phyloP scores from a whole-genome alignment of 2,888 invertebrate genomes.

The Hemistola chrysoprasaria region DNA sequence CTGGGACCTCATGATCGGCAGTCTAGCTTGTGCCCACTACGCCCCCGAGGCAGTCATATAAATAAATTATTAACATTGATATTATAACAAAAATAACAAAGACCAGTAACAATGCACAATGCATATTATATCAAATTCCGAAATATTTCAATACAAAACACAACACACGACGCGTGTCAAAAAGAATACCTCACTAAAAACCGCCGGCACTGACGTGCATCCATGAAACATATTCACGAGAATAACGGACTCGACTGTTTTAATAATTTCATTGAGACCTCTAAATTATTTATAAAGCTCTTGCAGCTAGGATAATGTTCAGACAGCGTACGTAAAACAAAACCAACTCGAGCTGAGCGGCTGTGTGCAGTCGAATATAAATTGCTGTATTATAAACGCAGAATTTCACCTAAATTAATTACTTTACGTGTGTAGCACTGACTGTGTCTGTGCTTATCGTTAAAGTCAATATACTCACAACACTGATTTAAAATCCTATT shows the following conservation, averaged over 20 bases:
- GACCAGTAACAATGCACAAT: no score
- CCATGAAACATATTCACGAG: conserved; percentile 22
- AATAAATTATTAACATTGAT: no score
- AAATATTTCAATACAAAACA: background rate
- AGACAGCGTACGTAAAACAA: conserved; percentile 39
- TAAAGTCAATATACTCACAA: no score
- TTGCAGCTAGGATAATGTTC: conserved; percentile 33
- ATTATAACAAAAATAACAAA: no score
- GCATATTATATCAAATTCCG: no score
- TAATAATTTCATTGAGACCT: conserved; percentile 42
- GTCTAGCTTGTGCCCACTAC: no score
- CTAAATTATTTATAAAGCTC: conserved; percentile 43
- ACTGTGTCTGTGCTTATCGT: no score
- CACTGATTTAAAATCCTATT: no score
- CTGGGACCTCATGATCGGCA: no score
- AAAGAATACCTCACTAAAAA: conserved; percentile 11
- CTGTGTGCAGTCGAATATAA: conserved; percentile 52
- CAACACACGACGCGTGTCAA: background rate
- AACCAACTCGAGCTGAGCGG: conserved; percentile 33
- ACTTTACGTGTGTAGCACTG: conserved; percentile 31
- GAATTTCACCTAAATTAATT: conserved; percentile 50
- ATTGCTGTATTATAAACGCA: conserved; percentile 55
- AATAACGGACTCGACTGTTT: conserved; percentile 27
- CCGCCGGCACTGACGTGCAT: conserved; percentile 5
- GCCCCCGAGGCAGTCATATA: no score